phyloP scores from a whole-genome alignment of 2,113 vertebrate species.

The Phalacrocorax pelagicus region DNA sequence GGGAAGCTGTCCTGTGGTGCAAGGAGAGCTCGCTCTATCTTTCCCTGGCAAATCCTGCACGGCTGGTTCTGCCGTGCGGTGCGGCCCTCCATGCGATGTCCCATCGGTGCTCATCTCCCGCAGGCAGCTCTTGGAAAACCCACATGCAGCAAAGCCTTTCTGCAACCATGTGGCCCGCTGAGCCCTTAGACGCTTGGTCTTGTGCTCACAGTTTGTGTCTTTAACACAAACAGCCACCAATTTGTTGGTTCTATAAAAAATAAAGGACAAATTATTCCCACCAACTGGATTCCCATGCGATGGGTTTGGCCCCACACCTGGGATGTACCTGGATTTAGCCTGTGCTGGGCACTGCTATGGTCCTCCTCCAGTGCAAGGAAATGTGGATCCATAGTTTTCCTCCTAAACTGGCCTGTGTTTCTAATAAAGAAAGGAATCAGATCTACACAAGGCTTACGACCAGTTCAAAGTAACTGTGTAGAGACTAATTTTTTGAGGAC shows the following conservation, averaged over 20 bases:
- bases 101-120: background rate
- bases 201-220: background rate
- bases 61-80: background rate
- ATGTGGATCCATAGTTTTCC: background rate
- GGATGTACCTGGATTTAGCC: background rate
- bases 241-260: background rate
- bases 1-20: background rate
- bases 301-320: background rate
- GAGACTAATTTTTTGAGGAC: background rate
- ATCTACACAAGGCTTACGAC: background rate
- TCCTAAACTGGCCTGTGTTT: background rate
- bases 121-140: background rate
- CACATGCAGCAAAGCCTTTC: background rate
- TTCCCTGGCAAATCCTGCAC: rapidly evolving
- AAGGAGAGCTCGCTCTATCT: background rate
- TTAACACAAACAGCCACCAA: background rate
- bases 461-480: background rate
- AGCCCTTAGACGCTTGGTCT: background rate
- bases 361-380: background rate
- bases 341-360: background rate
- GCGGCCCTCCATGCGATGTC: background rate
- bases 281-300: background rate
- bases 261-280: background rate
- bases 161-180: background rate
- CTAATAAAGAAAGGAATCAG: background rate